Percentiles rank a stretch among this genome's conserved stretches.
Conservation (phyloP, 2,113 vertebrate genomes). For the Macrotus californicus region DNA sequence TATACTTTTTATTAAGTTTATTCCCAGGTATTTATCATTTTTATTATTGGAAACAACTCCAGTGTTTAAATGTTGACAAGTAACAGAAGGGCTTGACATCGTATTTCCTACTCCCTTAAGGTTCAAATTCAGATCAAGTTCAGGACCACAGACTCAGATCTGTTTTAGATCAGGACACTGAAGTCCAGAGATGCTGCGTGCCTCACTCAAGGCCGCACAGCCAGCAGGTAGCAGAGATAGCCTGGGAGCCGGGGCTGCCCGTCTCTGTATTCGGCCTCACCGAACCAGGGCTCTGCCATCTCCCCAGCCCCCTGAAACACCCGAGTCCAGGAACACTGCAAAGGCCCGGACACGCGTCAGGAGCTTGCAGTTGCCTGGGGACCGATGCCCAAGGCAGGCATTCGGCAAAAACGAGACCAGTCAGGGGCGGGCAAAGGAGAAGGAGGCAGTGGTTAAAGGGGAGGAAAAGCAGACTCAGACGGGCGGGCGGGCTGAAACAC, state of each 20-base stretch:
- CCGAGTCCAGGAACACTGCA: rapidly evolving
- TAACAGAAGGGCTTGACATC: background rate
- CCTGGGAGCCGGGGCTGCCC: background rate
- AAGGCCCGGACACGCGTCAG: rapidly evolving
- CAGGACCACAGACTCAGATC: background rate
- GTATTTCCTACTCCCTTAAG: background rate
- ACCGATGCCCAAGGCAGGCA: background rate
- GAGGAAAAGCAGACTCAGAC: background rate
- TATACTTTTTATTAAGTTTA: background rate
- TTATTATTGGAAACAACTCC: background rate
- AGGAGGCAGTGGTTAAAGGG: background rate
- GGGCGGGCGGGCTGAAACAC: background rate
- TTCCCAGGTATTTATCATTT: background rate
- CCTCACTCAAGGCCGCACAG: background rate
- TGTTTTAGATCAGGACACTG: background rate
- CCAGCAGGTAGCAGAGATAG: background rate
- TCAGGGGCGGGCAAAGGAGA: background rate
- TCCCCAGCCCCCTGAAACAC: background rate
- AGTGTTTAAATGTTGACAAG: background rate
- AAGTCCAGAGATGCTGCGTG: background rate
- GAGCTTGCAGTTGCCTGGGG: background rate
- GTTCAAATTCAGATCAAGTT: background rate
- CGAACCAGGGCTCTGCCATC: background rate
- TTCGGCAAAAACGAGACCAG: background rate
- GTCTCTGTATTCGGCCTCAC: background rate